A percentile compares a stretch with the other conserved stretches of the same genome.
phyloP scores from a whole-genome alignment of 2,888 invertebrate genomes.

The Tachystola acroxantha region DNA sequence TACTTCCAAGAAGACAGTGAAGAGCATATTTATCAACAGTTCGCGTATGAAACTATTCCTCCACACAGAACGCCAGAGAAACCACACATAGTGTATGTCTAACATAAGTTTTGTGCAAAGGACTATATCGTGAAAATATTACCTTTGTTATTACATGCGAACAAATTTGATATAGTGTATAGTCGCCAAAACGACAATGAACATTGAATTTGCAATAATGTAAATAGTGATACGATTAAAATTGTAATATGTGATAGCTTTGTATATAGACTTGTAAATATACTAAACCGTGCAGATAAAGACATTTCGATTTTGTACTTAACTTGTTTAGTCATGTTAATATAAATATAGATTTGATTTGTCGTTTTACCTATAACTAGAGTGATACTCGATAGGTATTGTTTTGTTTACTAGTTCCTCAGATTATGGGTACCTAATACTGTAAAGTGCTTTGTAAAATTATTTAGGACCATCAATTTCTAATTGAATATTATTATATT shows the following conservation, averaged over 20 bases:
- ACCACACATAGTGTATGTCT: slow-evolving; percentile 80
- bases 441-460: slow-evolving; percentile 52
- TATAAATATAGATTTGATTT: slow-evolving; percentile 21
- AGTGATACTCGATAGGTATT: slow-evolving; percentile 32
- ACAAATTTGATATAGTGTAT: slow-evolving; percentile 41
- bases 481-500: slow-evolving; percentile 39
- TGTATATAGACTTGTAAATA: slow-evolving; percentile 74
- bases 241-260: slow-evolving; percentile 76
- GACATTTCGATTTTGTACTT: slow-evolving; percentile 66
- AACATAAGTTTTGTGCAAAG: slow-evolving; percentile 67
- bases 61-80: slow-evolving; percentile 74
- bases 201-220: slow-evolving; percentile 71
- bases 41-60: slow-evolving; percentile 73
- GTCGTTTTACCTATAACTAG: slow-evolving; percentile 33
- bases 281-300: slow-evolving; percentile 54
- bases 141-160: slow-evolving; percentile 46
- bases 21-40: slow-evolving; percentile 74
- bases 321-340: slow-evolving; percentile 55
- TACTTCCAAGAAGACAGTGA: slow-evolving; percentile 70
- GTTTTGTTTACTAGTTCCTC: slow-evolving; percentile 58
- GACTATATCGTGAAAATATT: slow-evolving; percentile 57
- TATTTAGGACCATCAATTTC: slow-evolving; percentile 44
- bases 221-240: slow-evolving; percentile 72
- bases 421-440: slow-evolving; percentile 51
- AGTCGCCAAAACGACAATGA: slow-evolving; percentile 47